Evolutionary conservation across 2,113 vertebrate genomes (phyloP), one percentile per base, ranked within the genome.

Genomic region (Notechis scutatus): DNA sequence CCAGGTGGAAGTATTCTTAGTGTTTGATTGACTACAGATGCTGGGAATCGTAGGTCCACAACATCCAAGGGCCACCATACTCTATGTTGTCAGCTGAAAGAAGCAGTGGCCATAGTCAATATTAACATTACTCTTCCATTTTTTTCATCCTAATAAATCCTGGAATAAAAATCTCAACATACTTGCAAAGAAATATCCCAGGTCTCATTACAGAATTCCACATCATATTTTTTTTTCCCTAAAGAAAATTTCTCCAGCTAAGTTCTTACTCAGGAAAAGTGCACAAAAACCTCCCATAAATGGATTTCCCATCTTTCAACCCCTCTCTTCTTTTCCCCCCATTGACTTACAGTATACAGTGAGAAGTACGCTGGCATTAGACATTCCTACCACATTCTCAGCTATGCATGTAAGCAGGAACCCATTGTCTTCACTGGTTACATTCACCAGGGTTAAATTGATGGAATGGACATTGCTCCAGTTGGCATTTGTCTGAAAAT

Each of bases 331-430:
- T 4, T 34, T 59, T 59, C 11, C 85, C 26, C 15, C 3, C 4
- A 10, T 14, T 90, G 95, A 98, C 99, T 98, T 97, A 99, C 99
- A 99, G 96, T 99, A 98, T 55, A 99, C 98, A 0, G 98, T 98
- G 96, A 99, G 98, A 95, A 99, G 98, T 59, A 99, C 98, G 2
- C 99, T 99, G 93, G 98, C 98, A 90, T 99, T 99, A 96, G 98
- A 99, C 99, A 99, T 99, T 90, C 99, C 99, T 97, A 99, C 99
- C 97, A 99, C 98, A 0, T 99, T 99, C 97, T 99, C 99, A 0
- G 99, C 99, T 18, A 99, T 99, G 96, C 99, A 99, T 26, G 98
- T 99, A 86, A 99, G 98, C 94, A 98, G 97, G 95, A 98, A 99
- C 90, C 98, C 98, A 0, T 99, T 99, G 98, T 99, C 99, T 64